Evolutionary conservation across 2,113 vertebrate genomes (phyloP), one percentile per base, ranked within the genome.

Genomic region (Xenopus laevis): DNA sequence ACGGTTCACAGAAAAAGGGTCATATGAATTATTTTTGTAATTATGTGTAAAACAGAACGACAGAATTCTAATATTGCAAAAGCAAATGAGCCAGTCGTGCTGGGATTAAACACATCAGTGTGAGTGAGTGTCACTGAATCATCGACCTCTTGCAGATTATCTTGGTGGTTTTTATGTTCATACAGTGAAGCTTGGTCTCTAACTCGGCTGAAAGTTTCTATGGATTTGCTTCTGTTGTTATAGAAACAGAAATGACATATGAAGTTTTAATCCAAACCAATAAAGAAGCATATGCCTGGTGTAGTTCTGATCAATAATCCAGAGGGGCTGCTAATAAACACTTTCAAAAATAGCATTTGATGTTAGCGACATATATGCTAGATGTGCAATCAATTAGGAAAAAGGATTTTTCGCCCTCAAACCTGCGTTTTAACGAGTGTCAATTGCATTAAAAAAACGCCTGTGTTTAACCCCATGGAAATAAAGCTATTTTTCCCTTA

Each of bases 141-240:
- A 5, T 17, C 10, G 2, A 53, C 10, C 50, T 17, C 4, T 53
- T 53, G 50, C 16, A 4, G 50, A 52, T 13, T 52, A 10, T 53
- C 33, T 40, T 40, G 7, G 4, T 17, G 2, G 4, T 12, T 53
- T 53, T 53, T 7, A 53, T 53, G 50, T 53, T 13, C 12, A 53
- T 9, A 10, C 50, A 5, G 17, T 53, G 83, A 27, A 62, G 67
- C 81, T 86, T 90, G 76, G 81, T 88, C 86, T 89, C 87, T 91
- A 87, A 86, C 71, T 77, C 58, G 86, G 87, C 85, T 27, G n/a
- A n/a, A n/a, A n/a, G n/a, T n/a, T n/a, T n/a, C n/a, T n/a, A 84
- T 80, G 88, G 77, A 80, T 84, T 88, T 86, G 84, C 82, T 89
- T 91, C 82, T 89, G 87, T 91, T 81, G 84, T 83, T 86, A 81